Percentiles rank a stretch among this genome's conserved stretches.
phyloP scores from a whole-genome alignment of 2,113 vertebrate genomes.

The Cichladusa arquata region DNA sequence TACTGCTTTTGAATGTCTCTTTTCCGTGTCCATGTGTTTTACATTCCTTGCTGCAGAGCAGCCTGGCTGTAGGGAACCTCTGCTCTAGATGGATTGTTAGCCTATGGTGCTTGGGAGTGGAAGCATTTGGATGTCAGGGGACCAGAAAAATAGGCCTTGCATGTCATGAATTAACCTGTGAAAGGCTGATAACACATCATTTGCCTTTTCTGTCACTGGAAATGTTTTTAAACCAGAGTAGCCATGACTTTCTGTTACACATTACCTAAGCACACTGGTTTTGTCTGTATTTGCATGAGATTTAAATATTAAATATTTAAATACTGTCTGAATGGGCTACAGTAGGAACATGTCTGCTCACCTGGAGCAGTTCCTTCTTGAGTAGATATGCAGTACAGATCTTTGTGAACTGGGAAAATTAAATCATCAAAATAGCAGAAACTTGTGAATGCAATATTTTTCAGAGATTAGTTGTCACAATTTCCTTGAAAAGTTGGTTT shows the following conservation, averaged over 20 bases:
- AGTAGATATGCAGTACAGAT: neutral
- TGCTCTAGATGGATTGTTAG: accelerated
- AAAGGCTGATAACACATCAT: neutral
- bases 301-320: neutral
- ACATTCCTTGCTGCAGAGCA: neutral
- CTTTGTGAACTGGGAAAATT: neutral
- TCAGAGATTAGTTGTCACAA: neutral
- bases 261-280: neutral
- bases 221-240: neutral
- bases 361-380: neutral
- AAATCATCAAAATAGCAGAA: neutral
- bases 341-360: neutral
- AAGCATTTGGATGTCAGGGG: neutral
- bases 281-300: neutral
- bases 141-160: neutral
- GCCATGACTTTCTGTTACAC: neutral
- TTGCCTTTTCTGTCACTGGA: neutral
- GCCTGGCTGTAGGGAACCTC: neutral
- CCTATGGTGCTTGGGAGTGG: neutral
- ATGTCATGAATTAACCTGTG: accelerated
- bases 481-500: neutral
- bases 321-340: neutral
- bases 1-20: neutral
- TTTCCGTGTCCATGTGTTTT: neutral
- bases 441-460: neutral